Evolutionary conservation across 2,888 invertebrate genomes (phyloP), one percentile per base, ranked within the genome.

Genomic region (Cantharis rustica): DNA sequence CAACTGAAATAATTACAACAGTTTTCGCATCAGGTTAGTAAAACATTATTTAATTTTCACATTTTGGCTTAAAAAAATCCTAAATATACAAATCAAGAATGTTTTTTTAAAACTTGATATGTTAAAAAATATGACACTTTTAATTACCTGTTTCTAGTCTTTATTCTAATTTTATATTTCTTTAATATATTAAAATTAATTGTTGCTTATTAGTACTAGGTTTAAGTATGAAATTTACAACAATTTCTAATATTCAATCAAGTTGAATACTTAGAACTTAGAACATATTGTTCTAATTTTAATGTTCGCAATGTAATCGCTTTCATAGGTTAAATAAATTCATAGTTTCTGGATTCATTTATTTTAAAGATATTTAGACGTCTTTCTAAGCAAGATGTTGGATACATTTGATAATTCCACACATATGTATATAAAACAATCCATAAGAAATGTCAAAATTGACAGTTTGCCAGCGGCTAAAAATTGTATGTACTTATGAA

Each of bases 1-100:
- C 86, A 16, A 84, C 86, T 13, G 84, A 85, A 66, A 83, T 80
- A 3, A 86, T 87, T 72, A 77, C 73, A 72, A 63, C 64, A 64
- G 62, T 68, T 68, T 76, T n/a, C 16, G 80, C 81, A 16, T 79
- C 79, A 79, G 79, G 84, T 83, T 77, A 80, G 79, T 77, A 23
- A 23, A 47, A 0, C 9, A 7, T 7, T 47, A 47, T n/a, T 47
- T 4, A 23, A 9, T 23, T 23, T 13, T 64, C 0, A 10, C 7
- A 31, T 11, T 4, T 13, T 23, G 5, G 27, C 31, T 13, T 13
- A 0, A 0, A 31, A 11, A 31, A 31, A 3, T 31, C 20, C 7
- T 23, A 7, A 23, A 17, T 17, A 17, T 17, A 17, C 3, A 1
- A 17, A 26, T 1, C 9, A 27, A 3, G 2, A 11, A 10, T 2